Conservation (phyloP, 2,797 vertebrate genomes). For the Rhadinocentrus ornatus region DNA sequence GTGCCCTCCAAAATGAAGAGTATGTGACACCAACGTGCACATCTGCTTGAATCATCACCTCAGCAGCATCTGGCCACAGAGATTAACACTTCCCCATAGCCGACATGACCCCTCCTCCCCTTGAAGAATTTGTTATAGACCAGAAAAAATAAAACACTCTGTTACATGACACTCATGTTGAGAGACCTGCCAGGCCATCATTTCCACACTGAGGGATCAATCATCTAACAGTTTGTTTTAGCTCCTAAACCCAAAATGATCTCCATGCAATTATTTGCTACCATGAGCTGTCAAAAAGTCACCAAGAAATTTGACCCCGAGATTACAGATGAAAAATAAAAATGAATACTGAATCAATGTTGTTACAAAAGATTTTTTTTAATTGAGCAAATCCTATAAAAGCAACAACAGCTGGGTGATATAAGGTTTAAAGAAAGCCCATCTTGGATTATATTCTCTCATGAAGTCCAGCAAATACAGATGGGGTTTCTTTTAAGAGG, state of each 20-base stretch:
- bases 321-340: not conserved
- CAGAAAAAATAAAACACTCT: constrained; percentile 19
- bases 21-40: constrained; percentile 58
- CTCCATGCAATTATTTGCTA: constrained; percentile 70
- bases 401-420: constrained; percentile 11
- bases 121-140: constrained; percentile 70
- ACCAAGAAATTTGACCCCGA: constrained; percentile 49
- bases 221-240: constrained; percentile 74
- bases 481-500: constrained; percentile 60
- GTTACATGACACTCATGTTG: constrained; percentile 67
- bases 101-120: constrained; percentile 33
- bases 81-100: constrained; percentile 72
- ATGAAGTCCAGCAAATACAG: constrained; percentile 50
- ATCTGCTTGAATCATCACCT: constrained; percentile 79
- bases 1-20: constrained; percentile 13
- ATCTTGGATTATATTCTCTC: constrained; percentile 23
- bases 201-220: constrained; percentile 68
- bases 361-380: not conserved
- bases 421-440: constrained; percentile 27
- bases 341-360: not conserved
- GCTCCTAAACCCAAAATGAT: constrained; percentile 53
- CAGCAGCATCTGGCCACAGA: constrained; percentile 72
- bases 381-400: not conserved
- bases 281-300: constrained; percentile 41
- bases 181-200: constrained; percentile 55